Percentiles rank a stretch among this genome's conserved stretches.
phyloP scores from a whole-genome alignment of 2,113 vertebrate species.

The Scortum barcoo region DNA sequence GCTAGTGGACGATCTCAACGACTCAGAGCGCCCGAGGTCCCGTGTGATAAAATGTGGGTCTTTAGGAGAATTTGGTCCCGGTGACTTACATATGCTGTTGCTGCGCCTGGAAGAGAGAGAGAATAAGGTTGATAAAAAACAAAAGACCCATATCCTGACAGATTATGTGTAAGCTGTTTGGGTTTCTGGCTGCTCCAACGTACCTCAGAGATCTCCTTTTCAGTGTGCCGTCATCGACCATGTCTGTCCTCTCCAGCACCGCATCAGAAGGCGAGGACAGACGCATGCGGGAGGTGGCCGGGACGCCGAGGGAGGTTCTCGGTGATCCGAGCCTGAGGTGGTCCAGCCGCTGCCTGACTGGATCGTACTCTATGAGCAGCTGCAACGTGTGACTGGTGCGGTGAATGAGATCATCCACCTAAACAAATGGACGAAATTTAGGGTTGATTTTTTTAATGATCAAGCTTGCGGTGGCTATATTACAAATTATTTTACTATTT shows the following conservation, averaged over 20 bases:
- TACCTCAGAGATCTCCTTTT: slow-evolving; percentile 93
- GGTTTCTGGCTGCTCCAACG: not conserved
- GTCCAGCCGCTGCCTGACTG: slow-evolving; percentile 91
- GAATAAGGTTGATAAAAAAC: not conserved
- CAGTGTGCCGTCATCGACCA: slow-evolving; percentile 86
- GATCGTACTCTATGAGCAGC: slow-evolving; percentile 95
- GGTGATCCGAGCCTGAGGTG: slow-evolving; percentile 87
- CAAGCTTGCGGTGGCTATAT: no score
- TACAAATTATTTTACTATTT: no score
- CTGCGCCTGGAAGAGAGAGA: slow-evolving; percentile 86
- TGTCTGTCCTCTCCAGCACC: slow-evolving; percentile 89
- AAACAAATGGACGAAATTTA: not conserved
- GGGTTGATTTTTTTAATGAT: not conserved
- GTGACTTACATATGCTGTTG: slow-evolving; percentile 95
- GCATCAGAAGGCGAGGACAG: slow-evolving; percentile 83
- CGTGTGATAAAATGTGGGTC: slow-evolving; percentile 86
- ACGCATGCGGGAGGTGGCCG: slow-evolving; percentile 86
- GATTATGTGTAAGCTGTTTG: not conserved
- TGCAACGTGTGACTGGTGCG: slow-evolving; percentile 93
- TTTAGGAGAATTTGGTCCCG: slow-evolving; percentile 91
- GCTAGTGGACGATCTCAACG: slow-evolving; percentile 91
- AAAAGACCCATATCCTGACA: no score
- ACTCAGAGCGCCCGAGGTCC: slow-evolving; percentile 95
- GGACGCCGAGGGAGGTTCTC: slow-evolving; percentile 70
- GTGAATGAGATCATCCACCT: slow-evolving; percentile 94